A percentile compares a stretch with the other conserved stretches of the same genome.
Evolutionary conservation across 2,888 invertebrate genomes (phyloP).

Genomic region (Balanococcus diminutus): DNA sequence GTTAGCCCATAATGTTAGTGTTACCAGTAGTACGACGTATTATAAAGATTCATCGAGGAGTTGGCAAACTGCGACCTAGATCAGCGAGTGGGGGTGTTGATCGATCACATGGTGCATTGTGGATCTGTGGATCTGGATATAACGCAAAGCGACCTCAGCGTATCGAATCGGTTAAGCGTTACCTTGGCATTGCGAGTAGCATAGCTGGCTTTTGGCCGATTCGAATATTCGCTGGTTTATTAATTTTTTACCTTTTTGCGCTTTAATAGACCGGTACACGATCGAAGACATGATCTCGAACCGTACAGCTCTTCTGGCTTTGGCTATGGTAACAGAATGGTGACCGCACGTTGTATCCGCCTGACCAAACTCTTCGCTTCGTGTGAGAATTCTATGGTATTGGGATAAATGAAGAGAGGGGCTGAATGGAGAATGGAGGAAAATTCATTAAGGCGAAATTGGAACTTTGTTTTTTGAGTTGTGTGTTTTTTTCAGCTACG

Average conservation of each 20-base stretch:
- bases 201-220: neutral
- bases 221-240: conserved; percentile 14
- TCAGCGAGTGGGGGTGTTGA: neutral
- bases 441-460: neutral
- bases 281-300: neutral
- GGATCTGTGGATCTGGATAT: too few relatives aligned
- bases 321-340: too few relatives aligned
- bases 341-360: neutral
- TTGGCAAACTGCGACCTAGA: neutral
- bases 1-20: neutral
- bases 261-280: neutral
- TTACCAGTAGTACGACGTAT: neutral
- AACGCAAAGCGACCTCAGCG: conserved; percentile 24
- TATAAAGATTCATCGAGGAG: neutral
- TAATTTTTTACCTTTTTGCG: conserved; percentile 7
- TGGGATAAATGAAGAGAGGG: neutral
- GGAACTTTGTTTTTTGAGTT: neutral
- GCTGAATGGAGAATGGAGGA: neutral
- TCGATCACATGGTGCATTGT: neutral
- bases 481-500: neutral
- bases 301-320: too few relatives aligned
- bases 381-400: neutral
- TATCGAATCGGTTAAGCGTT: conserved; percentile 41
- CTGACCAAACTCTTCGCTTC: neutral
- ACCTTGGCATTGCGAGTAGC: conserved; percentile 12